Percentiles rank a stretch among this genome's conserved stretches.
phyloP scores from a whole-genome alignment of 2,888 invertebrate species.

The Magallana nippona region DNA sequence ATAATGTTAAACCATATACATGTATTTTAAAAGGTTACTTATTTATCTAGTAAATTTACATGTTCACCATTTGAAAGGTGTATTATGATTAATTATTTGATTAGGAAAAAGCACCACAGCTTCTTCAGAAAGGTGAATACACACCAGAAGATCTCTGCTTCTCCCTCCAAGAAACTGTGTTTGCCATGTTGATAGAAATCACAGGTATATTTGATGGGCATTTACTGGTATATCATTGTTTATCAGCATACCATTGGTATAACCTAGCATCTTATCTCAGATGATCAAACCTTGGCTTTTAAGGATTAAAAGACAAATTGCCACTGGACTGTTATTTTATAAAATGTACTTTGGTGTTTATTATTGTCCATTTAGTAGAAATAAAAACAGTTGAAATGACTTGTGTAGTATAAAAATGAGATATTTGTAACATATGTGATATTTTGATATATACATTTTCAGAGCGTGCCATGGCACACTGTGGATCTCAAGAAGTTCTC shows the following conservation, averaged over 20 bases:
- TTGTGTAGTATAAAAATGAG: not conserved
- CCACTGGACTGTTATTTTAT: no score
- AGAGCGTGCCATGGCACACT: conserved; percentile 98
- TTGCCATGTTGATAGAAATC: conserved; percentile 99
- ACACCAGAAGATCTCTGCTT: conserved; percentile 96
- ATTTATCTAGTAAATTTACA: no score
- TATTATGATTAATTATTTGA: conserved; percentile 36
- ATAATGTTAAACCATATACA: no score
- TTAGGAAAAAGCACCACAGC: conserved; percentile 84
- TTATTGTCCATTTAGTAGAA: not conserved
- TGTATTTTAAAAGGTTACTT: no score
- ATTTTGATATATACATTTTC: no score
- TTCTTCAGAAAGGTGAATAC: conserved; percentile 84
- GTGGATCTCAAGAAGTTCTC: conserved; percentile 94
- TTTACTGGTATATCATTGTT: no score
- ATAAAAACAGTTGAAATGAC: no score
- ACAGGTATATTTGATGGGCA: conserved; percentile 83
- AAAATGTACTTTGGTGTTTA: no score
- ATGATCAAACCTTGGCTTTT: no score
- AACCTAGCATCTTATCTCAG: not conserved
- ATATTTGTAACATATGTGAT: no score
- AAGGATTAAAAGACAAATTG: no score
- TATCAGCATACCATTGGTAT: no score
- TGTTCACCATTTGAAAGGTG: not conserved
- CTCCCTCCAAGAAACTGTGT: conserved; percentile 97